These are phyloP conservation scores for Mallotus villosus DNA, from an alignment of 2,797 vertebrate species.

Conservation along the genomic window DNA sequence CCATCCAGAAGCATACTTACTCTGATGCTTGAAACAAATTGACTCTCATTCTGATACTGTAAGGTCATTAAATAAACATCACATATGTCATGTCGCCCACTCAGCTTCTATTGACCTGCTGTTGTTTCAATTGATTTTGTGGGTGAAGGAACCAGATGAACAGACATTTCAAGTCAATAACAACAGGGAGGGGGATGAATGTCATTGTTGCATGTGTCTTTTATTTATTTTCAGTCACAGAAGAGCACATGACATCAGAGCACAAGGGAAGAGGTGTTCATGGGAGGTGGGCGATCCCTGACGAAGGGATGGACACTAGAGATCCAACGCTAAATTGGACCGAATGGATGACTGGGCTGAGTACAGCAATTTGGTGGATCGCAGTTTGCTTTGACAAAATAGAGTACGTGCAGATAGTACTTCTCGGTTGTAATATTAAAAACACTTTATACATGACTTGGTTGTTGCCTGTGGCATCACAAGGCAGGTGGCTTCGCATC, in stretches of 20 bases:
- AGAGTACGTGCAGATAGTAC: constrained; percentile 52
- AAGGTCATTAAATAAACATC: too few species aligned
- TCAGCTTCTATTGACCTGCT: not conserved
- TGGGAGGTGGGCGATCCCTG: constrained; percentile 40
- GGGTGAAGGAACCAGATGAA: not conserved
- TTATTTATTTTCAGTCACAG: constrained; percentile 73
- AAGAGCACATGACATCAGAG: constrained; percentile 68
- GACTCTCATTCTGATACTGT: too few species aligned
- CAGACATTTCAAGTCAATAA: not conserved
- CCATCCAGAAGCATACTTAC: too few species aligned
- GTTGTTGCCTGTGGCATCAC: constrained; percentile 25
- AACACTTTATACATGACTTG: constrained; percentile 38
- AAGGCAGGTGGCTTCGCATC: constrained; percentile 57
- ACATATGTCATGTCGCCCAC: too few species aligned
- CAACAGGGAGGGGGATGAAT: constrained; percentile 2
- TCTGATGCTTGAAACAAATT: too few species aligned
- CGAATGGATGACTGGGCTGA: constrained; percentile 43
- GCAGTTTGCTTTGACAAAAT: constrained; percentile 48
- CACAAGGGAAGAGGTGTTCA: constrained; percentile 52
- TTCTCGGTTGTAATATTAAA: constrained; percentile 52
- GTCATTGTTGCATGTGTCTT: constrained; percentile 64
- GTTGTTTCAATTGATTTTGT: not conserved
- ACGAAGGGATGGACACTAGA: constrained; percentile 31
- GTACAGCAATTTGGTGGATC: constrained; percentile 44
- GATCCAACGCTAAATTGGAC: constrained; percentile 40